These are phyloP conservation scores for Oncorhynchus nerka DNA, from an alignment of 2,113 vertebrate species.

Conservation along the genomic window DNA sequence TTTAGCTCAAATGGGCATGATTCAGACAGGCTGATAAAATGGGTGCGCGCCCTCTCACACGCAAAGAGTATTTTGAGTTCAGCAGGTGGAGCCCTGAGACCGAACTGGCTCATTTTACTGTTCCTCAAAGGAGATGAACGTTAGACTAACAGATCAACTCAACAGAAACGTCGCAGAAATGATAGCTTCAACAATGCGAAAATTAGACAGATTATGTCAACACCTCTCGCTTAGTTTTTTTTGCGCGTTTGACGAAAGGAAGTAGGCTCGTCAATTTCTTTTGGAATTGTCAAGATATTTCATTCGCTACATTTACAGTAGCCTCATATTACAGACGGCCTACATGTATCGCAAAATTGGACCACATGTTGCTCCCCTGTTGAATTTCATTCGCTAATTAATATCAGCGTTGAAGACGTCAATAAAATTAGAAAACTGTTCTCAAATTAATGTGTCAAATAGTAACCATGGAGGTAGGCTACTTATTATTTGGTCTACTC, in stretches of 20 bases:
- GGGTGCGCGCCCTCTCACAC: neutral
- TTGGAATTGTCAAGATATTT: neutral
- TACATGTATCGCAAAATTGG: neutral
- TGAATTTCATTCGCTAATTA: neutral
- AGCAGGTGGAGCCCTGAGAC: slow-evolving; percentile 68
- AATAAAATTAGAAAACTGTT: too few species aligned
- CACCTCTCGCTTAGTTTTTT: slow-evolving; percentile 11
- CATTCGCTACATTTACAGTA: neutral
- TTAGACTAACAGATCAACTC: slow-evolving; percentile 30
- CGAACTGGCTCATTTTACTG: neutral
- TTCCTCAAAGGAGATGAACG: slow-evolving; percentile 19
- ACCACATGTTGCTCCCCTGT: neutral
- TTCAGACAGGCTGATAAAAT: neutral
- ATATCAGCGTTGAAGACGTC: too few species aligned
- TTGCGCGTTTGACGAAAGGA: neutral
- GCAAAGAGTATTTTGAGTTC: slow-evolving; percentile 7
- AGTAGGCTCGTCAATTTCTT: neutral
- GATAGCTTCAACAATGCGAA: slow-evolving; percentile 11
- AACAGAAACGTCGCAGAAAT: neutral
- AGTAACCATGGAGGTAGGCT: too few species aligned
- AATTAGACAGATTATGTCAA: slow-evolving; percentile 17
- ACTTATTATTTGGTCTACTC: too few species aligned
- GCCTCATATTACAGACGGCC: neutral
- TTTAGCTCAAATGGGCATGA: neutral
- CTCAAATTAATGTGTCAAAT: too few species aligned